phyloP scores from a whole-genome alignment of 2,113 vertebrate genomes.

The Cnemophilus loriae region DNA sequence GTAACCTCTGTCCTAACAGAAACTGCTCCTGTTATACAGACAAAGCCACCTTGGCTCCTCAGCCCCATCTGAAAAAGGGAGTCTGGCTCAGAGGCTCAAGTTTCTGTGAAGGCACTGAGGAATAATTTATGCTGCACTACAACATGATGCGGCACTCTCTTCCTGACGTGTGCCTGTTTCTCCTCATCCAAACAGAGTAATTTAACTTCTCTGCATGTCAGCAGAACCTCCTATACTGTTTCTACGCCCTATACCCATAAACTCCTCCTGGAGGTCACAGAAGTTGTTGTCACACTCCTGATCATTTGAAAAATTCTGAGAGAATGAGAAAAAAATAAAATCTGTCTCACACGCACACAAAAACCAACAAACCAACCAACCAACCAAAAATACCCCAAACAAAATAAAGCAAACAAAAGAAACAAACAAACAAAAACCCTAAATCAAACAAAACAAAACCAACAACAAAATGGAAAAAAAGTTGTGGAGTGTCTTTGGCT shows the following conservation, averaged over 20 bases:
- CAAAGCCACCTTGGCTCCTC: neutral
- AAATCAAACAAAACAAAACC: neutral
- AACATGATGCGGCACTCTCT: neutral
- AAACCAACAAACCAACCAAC: neutral
- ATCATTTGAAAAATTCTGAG: neutral
- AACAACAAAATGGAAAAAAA: too few species aligned
- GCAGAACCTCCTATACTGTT: neutral
- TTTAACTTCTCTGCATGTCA: neutral
- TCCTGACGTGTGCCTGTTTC: neutral
- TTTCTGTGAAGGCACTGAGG: neutral
- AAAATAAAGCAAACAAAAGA: neutral
- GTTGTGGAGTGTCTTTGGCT: fast-evolving
- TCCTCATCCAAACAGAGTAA: neutral
- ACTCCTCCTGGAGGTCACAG: neutral
- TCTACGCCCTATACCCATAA: neutral
- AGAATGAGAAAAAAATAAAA: neutral
- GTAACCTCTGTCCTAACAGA: neutral
- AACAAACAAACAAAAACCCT: neutral
- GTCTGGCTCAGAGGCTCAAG: neutral
- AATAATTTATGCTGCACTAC: neutral
- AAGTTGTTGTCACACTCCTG: neutral
- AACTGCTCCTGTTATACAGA: neutral
- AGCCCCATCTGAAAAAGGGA: neutral
- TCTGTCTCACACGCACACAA: too few species aligned
- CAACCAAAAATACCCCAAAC: neutral